These are phyloP conservation scores for Brienomyrus longianalis DNA, from an alignment of 2,113 vertebrate species.

Conservation along the genomic window DNA sequence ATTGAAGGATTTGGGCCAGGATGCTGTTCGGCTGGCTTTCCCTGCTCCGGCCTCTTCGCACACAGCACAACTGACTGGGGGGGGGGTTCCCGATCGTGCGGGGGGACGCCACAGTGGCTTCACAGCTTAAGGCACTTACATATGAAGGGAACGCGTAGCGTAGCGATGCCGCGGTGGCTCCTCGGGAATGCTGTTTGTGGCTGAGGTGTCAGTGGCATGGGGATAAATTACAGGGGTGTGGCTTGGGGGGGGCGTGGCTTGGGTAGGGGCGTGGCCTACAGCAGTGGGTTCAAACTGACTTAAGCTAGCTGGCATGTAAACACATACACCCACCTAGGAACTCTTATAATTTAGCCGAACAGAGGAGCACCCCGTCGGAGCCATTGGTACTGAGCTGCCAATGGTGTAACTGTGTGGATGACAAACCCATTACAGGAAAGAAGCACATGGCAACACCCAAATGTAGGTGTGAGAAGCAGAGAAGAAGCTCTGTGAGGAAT, in stretches of 20 bases:
- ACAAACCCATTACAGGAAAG: background rate
- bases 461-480: background rate
- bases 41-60: background rate
- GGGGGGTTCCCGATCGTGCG: background rate
- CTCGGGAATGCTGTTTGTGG: background rate
- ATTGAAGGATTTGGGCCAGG: background rate
- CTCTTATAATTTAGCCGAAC: background rate
- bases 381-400: background rate
- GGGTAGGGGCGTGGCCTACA: background rate
- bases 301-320: constrained; percentile 6
- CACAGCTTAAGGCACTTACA: constrained; percentile 8
- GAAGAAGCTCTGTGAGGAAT: background rate
- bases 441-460: background rate
- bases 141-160: background rate
- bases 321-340: background rate
- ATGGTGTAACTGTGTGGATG: background rate
- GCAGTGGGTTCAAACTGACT: background rate
- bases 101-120: background rate
- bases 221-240: background rate
- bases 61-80: background rate
- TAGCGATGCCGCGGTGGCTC: background rate
- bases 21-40: background rate
- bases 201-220: background rate
- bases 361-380: too few species aligned
- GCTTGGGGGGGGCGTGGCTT: background rate